Conservation (phyloP, 2,888 invertebrate species). For the Gastracanthus pulcherrimus region DNA sequence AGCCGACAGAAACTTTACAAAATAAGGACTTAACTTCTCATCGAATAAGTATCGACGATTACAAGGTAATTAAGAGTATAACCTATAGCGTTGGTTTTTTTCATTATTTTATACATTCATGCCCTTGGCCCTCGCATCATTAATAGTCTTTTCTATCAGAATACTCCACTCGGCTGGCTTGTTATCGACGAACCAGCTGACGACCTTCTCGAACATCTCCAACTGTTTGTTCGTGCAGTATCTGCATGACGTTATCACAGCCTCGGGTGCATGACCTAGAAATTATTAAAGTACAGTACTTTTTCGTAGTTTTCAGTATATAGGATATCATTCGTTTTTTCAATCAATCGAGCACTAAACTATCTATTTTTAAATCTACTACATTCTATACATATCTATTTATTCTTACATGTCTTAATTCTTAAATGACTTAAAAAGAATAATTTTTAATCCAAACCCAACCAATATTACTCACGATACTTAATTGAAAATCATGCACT, state of each 20-base stretch:
- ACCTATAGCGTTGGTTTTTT: not conserved
- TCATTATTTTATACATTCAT: not conserved
- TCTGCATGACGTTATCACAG: conserved; percentile 66
- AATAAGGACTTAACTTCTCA: conserved; percentile 5
- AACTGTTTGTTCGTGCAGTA: conserved; percentile 68
- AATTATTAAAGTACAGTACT: not conserved
- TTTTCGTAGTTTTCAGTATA: too few relatives aligned
- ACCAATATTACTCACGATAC: too few relatives aligned
- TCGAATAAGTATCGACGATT: not conserved
- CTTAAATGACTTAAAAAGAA: too few relatives aligned
- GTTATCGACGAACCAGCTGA: conserved; percentile 67
- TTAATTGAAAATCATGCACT: too few relatives aligned
- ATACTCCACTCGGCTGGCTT: conserved; percentile 63
- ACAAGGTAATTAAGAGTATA: not conserved
- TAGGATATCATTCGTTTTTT: too few relatives aligned
- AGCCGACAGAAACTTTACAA: conserved; percentile 40
- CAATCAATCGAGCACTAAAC: too few relatives aligned
- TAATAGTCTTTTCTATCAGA: conserved; percentile 61
- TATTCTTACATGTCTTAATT: too few relatives aligned
- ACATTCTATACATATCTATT: too few relatives aligned
- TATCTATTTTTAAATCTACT: too few relatives aligned
- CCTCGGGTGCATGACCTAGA: conserved; percentile 63
- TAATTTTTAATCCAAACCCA: too few relatives aligned
- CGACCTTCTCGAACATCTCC: conserved; percentile 63
- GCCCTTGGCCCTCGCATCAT: conserved; percentile 53